These are phyloP conservation scores for Exephanes ischioxanthus DNA, from an alignment of 2,888 invertebrate genomes.

Conservation along the genomic window DNA sequence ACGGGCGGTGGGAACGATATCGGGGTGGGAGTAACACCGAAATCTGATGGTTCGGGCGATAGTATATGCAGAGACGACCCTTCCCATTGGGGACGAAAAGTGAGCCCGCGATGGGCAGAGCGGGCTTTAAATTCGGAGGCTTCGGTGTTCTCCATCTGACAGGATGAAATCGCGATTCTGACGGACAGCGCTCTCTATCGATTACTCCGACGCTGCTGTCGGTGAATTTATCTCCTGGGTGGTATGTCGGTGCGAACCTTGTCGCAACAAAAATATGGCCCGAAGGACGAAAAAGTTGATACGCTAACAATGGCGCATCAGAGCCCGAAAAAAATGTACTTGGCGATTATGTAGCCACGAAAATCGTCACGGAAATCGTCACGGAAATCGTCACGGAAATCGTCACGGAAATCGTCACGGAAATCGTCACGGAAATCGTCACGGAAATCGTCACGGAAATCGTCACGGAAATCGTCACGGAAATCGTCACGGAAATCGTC, in stretches of 20 bases:
- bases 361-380: too few relatives aligned
- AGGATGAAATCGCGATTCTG: constrained; percentile 11
- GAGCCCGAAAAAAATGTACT: background rate
- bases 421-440: too few relatives aligned
- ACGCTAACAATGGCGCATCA: background rate
- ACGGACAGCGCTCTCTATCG: background rate
- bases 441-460: too few relatives aligned
- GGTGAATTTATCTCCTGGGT: background rate
- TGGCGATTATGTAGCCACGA: too few relatives aligned
- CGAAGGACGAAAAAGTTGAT: background rate
- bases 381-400: too few relatives aligned
- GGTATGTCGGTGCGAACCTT: background rate
- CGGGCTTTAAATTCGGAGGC: constrained; percentile 20
- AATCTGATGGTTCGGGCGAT: constrained; percentile 1
- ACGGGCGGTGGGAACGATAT: constrained; percentile 24
- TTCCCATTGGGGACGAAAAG: background rate
- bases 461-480: too few relatives aligned
- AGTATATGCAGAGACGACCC: constrained; percentile 4
- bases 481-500: too few relatives aligned
- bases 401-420: too few relatives aligned
- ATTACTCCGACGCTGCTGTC: constrained; percentile 2
- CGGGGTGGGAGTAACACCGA: background rate
- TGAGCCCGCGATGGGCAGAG: background rate
- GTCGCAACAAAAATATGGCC: background rate
- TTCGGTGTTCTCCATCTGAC: background rate